These are phyloP conservation scores for Empis stercorea DNA, from an alignment of 2,888 invertebrate species.

Conservation along the genomic window DNA sequence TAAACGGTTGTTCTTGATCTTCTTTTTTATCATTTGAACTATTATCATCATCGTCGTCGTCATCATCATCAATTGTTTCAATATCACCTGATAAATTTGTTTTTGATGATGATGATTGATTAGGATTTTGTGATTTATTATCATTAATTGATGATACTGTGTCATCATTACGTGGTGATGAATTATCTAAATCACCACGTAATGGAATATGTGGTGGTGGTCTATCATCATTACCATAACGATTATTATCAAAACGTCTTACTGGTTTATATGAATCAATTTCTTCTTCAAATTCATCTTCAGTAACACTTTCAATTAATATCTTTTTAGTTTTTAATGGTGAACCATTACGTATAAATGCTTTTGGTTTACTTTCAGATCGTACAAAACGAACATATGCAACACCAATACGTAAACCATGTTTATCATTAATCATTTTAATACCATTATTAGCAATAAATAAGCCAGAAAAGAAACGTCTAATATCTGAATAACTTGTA, in stretches of 20 bases:
- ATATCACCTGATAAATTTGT: background rate
- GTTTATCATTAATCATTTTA: constrained; percentile 70
- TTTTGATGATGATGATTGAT: no score
- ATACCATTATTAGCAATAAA: constrained; percentile 70
- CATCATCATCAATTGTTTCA: constrained; percentile 5
- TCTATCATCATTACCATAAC: background rate
- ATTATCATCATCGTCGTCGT: constrained; percentile 10
- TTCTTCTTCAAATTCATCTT: constrained; percentile 59
- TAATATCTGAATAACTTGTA: constrained; percentile 66
- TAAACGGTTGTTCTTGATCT: constrained; percentile 24
- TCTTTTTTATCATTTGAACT: constrained; percentile 3
- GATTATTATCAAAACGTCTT: constrained; percentile 18
- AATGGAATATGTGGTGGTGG: no score
- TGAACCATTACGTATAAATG: constrained; percentile 51
- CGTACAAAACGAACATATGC: constrained; percentile 68
- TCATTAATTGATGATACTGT: no score
- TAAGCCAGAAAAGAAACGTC: constrained; percentile 66
- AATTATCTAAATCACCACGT: no score
- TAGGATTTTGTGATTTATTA: no score
- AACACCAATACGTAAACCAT: constrained; percentile 65
- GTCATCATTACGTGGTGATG: no score
- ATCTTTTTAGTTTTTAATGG: constrained; percentile 54
- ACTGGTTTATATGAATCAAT: constrained; percentile 55
- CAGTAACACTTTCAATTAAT: constrained; percentile 52
- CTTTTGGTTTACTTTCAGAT: constrained; percentile 54